Conservation (phyloP, 2,888 invertebrate genomes). For the Ennomos quercinarius region DNA sequence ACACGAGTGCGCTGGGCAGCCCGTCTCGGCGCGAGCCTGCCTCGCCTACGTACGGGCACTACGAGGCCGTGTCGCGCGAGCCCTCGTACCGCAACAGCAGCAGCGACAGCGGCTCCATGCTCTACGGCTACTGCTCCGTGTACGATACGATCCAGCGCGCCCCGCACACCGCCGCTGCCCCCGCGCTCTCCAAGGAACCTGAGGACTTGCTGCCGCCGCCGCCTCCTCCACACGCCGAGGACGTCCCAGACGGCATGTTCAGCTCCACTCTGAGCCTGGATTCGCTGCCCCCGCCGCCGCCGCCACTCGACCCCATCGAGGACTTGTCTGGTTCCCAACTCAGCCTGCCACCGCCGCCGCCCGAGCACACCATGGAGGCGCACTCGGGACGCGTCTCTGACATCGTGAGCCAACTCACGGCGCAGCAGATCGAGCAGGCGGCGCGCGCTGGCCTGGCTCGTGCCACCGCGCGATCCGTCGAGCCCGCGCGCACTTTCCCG, state of each 20-base stretch:
- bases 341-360: conserved; percentile 91
- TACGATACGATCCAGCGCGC: conserved; percentile 75
- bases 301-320: conserved; percentile 85
- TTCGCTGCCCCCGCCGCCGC: conserved; percentile 93
- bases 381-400: conserved; percentile 72
- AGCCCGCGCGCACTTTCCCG: conserved; percentile 74
- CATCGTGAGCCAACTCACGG: conserved; percentile 71
- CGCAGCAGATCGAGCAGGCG: conserved; percentile 70
- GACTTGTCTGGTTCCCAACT: conserved; percentile 90
- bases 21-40: conserved; percentile 56
- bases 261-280: conserved; percentile 92
- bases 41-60: conserved; percentile 66
- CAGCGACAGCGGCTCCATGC: conserved; percentile 62
- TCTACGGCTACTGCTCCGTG: conserved; percentile 79
- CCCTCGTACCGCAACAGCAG: conserved; percentile 59
- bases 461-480: conserved; percentile 65
- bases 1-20: conserved; percentile 49
- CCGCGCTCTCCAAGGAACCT: conserved; percentile 52
- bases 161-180: conserved; percentile 88
- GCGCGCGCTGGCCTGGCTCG: conserved; percentile 69
- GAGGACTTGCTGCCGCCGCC: conserved; percentile 88
- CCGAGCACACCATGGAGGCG: conserved; percentile 77
- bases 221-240: conserved; percentile 90
- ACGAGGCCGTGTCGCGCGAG: conserved; percentile 67
- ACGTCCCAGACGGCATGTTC: conserved; percentile 84